phyloP scores from a whole-genome alignment of 2,888 invertebrate genomes.

The Brenthis hecate region DNA sequence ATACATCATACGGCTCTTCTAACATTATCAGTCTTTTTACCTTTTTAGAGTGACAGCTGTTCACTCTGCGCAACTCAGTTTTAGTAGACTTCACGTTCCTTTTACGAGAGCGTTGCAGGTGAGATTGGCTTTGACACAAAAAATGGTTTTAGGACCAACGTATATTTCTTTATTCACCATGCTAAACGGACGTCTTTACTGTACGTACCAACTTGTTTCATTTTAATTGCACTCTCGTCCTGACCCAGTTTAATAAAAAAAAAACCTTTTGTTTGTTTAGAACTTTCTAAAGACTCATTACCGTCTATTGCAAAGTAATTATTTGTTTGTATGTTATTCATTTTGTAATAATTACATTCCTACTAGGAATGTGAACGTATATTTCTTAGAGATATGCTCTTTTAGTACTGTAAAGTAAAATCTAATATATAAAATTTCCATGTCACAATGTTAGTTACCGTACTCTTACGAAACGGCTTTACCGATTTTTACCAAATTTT shows the following conservation, averaged over 20 bases:
- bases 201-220: not conserved
- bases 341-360: too few species aligned
- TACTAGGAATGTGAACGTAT: too few species aligned
- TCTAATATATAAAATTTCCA: too few species aligned
- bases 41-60: constrained; percentile 38
- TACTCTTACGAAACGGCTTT: too few species aligned
- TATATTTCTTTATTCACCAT: constrained; percentile 1
- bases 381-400: not conserved
- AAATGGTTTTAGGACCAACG: constrained; percentile 30
- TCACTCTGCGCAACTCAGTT: constrained; percentile 37
- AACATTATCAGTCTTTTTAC: constrained; percentile 37
- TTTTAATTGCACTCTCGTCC: not conserved
- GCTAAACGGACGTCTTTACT: not conserved
- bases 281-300: constrained; percentile 2
- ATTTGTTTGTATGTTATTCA: not conserved
- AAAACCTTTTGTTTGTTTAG: not conserved
- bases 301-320: not conserved
- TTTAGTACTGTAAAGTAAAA: not conserved
- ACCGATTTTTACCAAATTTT: too few species aligned
- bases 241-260: not conserved
- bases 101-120: constrained; percentile 32
- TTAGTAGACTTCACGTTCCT: constrained; percentile 33
- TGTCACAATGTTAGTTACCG: too few species aligned
- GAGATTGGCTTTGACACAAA: constrained; percentile 35
- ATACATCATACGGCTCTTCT: constrained; percentile 2